Evolutionary conservation across 2,797 vertebrate genomes (phyloP).

Genomic region (Dipus sagitta): DNA sequence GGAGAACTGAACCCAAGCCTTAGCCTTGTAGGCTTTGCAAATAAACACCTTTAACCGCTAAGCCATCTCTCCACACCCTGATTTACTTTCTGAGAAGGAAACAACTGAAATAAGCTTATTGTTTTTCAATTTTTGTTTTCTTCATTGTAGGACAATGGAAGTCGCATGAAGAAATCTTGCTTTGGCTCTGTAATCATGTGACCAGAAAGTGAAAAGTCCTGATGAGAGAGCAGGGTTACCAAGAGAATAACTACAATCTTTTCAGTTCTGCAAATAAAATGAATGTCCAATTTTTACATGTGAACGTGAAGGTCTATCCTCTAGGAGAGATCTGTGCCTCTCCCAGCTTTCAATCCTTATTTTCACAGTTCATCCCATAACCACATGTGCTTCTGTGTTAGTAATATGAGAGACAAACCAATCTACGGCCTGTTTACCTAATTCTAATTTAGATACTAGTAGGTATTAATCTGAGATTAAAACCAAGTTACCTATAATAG

Average conservation of each 20-base stretch:
- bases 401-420: conserved; percentile 60
- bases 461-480: conserved; percentile 63
- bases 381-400: conserved; percentile 17
- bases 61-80: too few species aligned
- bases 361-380: conserved; percentile 24
- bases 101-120: too few species aligned
- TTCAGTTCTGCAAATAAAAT: neutral
- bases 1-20: too few species aligned
- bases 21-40: too few species aligned
- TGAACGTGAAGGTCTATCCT: neutral
- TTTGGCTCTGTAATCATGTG: neutral
- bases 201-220: neutral
- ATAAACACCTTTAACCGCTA: too few species aligned
- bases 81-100: too few species aligned
- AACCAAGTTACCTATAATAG: neutral
- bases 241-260: neutral
- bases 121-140: neutral
- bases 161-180: neutral
- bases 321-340: neutral
- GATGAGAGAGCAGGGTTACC: neutral
- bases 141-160: neutral
- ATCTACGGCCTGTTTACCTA: conserved; percentile 44
- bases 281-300: neutral
- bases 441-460: neutral
- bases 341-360: conserved; percentile 26